phyloP scores from a whole-genome alignment of 2,888 invertebrate species.

The Synergus laeviventris region DNA sequence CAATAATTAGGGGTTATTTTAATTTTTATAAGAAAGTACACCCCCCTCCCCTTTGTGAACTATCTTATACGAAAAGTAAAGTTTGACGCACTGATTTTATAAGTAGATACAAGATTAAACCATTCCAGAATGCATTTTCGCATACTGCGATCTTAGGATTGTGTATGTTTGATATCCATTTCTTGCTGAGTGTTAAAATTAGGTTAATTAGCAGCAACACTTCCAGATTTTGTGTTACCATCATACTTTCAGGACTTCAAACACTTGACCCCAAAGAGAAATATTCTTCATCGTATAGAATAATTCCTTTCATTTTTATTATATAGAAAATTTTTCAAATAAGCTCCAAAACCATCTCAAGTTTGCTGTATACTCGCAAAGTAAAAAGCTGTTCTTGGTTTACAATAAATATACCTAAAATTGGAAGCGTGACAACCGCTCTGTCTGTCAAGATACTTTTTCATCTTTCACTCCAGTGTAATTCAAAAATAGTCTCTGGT shows the following conservation, averaged over 20 bases:
- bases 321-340: neutral
- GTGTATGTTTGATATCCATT: neutral
- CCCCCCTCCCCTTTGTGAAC: no score
- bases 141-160: neutral
- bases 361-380: neutral
- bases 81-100: no score
- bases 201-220: neutral
- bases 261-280: neutral
- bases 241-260: neutral
- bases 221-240: neutral
- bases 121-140: neutral
- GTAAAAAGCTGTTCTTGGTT: neutral
- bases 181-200: neutral
- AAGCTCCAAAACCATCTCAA: neutral
- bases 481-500: neutral
- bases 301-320: neutral
- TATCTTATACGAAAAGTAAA: no score
- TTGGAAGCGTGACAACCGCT: neutral
- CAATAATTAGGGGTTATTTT: no score
- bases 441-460: neutral
- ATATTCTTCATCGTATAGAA: neutral
- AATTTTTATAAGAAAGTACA: no score
- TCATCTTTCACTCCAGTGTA: neutral
- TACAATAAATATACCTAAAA: neutral
- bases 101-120: neutral